Base-by-base conservation (phyloP, 1,140 invertebrate species). In the Grapholita molesta region DNA sequence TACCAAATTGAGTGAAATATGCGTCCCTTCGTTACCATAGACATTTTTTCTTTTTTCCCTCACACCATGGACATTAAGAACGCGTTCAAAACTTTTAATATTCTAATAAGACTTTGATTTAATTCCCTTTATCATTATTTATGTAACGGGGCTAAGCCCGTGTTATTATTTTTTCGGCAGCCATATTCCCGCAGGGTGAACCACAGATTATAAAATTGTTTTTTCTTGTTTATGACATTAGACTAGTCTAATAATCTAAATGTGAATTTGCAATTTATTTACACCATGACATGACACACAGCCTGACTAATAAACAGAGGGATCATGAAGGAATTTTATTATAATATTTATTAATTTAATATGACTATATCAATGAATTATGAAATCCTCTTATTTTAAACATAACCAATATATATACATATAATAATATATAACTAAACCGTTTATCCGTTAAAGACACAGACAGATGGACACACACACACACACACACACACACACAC, bases 51-150 rank as follows among this genome's bases (percentile, higher is more conserved):
- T 42, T 42, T 42, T 42, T 42, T 15, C 38, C 38, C 38, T 21
- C 42, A 85, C 77, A 79, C 82, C 75, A 79, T 78, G 80, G 85
- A 89, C 89, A 91, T 91, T 88, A 91, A 91, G 86, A 87, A 84
- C 77, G 80, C 83, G 82, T 83, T 80, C 78, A 65, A 72, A 90
- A 91, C 85, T 91, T 91, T 91, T 91, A 91, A 91, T 91, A 90
- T 89, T 83, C 77, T 88, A 88, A 89, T 89, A 91, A 89, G 89
- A 87, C 82, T 89, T 89, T 91, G 89, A 91, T 91, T 91, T 90
- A 90, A 90, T 89, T 91, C 89, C 82, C 83, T 79, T 91, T 89
- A 91, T 91, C 86, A 88, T 91, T 91, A 91, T 91, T 91, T 91
- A 91, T 91, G 89, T 89, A 89, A 83, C 42, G 42, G 42, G 85